Evolutionary conservation across 2,797 vertebrate genomes (phyloP).

Genomic region (Pseudomugil tenellus): DNA sequence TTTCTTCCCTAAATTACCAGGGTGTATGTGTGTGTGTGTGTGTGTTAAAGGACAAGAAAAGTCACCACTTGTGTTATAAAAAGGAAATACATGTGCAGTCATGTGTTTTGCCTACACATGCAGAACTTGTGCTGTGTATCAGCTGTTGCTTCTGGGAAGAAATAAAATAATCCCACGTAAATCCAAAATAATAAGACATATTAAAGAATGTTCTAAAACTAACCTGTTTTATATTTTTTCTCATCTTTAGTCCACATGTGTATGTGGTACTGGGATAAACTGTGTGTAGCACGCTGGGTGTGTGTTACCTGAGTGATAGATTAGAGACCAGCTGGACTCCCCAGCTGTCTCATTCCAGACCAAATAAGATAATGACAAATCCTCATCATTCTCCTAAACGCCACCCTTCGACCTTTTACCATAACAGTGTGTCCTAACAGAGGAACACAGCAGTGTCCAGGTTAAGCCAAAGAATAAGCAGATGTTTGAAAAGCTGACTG

Average conservation of each 20-base stretch:
- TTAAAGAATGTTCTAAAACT: background rate
- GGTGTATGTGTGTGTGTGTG: background rate
- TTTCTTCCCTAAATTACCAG: constrained; percentile 20
- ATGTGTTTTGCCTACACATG: constrained; percentile 3
- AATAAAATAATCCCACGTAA: background rate
- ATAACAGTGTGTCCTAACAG: background rate
- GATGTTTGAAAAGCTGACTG: background rate
- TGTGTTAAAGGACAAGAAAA: background rate
- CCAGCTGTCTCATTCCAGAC: constrained; percentile 48
- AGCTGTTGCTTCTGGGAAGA: background rate
- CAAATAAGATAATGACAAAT: constrained; percentile 37
- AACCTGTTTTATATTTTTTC: background rate
- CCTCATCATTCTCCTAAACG: constrained; percentile 23
- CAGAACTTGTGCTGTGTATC: background rate
- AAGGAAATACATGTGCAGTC: background rate
- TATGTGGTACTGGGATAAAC: constrained; percentile 9
- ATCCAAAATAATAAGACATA: background rate
- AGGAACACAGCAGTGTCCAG: background rate
- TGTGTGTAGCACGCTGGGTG: constrained; percentile 9
- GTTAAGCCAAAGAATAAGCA: background rate
- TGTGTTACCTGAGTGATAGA: constrained; percentile 49
- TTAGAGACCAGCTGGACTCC: constrained; percentile 63
- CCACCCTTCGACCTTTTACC: constrained; percentile 7
- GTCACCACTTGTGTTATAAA: background rate
- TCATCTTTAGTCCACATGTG: constrained; percentile 20